A percentile compares a stretch with the other conserved stretches of the same genome.
Evolutionary conservation across 2,888 invertebrate genomes (phyloP).

Genomic region (Cylindroiulus punctatus): DNA sequence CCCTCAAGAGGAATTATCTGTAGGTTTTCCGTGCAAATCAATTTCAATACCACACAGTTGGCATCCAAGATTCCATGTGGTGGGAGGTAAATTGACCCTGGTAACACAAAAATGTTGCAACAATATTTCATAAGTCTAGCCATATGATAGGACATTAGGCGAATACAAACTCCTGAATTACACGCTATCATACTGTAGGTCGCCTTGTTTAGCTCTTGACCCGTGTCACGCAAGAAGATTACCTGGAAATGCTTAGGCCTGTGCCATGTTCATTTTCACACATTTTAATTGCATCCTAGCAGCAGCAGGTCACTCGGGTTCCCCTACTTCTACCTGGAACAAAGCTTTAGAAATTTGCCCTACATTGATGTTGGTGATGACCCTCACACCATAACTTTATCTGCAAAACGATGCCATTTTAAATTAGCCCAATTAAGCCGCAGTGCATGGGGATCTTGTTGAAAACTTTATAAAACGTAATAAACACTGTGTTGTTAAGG

Average conservation of each 20-base stretch:
- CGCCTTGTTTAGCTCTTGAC: neutral
- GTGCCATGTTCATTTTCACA: conserved; percentile 1
- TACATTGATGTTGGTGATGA: neutral
- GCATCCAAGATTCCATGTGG: too few species aligned
- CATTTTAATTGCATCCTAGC: conserved; percentile 3
- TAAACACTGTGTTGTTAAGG: neutral
- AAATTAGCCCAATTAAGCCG: conserved; percentile 1
- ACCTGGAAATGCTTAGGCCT: neutral
- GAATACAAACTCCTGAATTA: neutral
- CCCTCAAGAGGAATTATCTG: too few species aligned
- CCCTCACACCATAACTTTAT: neutral
- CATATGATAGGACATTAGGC: too few species aligned
- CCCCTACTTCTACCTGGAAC: conserved; percentile 21
- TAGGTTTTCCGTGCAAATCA: too few species aligned
- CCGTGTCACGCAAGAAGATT: neutral
- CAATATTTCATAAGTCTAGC: too few species aligned
- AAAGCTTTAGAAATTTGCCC: neutral
- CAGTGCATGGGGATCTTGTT: neutral
- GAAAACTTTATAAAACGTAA: neutral
- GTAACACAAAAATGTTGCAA: too few species aligned
- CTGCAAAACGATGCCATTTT: neutral
- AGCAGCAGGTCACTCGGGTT: neutral
- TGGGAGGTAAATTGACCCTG: too few species aligned
- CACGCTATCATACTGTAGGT: neutral
- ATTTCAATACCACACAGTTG: too few species aligned